Percentiles rank a stretch among this genome's conserved stretches.
These are phyloP conservation scores for Sorex fumeus DNA, from an alignment of 2,113 vertebrate species.

Conservation along the genomic window DNA sequence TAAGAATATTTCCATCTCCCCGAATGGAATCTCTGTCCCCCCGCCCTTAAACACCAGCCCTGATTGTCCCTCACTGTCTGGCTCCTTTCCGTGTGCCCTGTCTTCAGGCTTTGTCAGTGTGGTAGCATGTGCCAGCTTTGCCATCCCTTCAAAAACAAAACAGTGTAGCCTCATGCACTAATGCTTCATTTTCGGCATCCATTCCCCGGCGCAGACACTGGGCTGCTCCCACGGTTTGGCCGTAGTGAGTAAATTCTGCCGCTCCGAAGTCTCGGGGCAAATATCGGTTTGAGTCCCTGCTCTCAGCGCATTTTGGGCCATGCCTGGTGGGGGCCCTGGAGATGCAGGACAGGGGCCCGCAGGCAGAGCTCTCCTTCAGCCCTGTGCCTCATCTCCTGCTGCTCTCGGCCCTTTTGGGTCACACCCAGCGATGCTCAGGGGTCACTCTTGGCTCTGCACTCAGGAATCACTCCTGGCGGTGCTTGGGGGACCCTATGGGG, in stretches of 20 bases:
- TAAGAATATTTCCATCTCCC: background rate
- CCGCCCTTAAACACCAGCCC: background rate
- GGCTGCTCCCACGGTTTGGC: background rate
- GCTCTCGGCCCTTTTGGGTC: no score
- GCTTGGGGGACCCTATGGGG: no score
- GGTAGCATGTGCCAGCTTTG: background rate
- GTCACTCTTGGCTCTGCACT: no score
- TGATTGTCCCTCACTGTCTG: background rate
- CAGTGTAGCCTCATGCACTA: background rate
- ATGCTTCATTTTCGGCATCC: background rate
- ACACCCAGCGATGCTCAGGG: no score
- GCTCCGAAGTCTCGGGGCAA: background rate
- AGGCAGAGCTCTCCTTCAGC: no score
- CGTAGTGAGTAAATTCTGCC: background rate
- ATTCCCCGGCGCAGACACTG: background rate
- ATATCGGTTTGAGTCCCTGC: background rate
- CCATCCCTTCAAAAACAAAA: conserved; percentile 11
- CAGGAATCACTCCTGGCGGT: no score
- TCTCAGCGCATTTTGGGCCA: no score
- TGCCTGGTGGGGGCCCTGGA: no score
- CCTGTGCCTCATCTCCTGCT: no score
- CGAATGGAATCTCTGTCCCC: background rate
- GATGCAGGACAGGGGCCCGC: no score
- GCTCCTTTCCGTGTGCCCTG: background rate
- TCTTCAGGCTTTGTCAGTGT: background rate